phyloP scores from a whole-genome alignment of 2,113 vertebrate species.

The Aegypius monachus region DNA sequence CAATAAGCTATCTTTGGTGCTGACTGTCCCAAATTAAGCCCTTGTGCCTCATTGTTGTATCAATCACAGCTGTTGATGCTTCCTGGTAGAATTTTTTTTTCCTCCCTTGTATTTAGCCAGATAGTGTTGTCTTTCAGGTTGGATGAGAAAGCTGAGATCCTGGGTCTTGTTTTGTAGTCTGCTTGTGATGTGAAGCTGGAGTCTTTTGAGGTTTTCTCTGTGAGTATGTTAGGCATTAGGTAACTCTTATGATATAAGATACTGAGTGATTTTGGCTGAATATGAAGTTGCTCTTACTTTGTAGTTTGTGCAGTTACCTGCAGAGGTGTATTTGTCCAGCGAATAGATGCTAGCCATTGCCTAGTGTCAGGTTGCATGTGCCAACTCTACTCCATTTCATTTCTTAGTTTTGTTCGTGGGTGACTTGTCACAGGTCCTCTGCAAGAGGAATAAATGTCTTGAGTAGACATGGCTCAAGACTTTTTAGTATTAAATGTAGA shows the following conservation, averaged over 20 bases:
- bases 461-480: accelerated
- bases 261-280: neutral
- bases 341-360: neutral
- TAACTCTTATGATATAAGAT: accelerated
- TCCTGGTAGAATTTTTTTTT: neutral
- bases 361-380: accelerated
- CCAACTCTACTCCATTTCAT: accelerated
- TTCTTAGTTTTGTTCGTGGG: neutral
- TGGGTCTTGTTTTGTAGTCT: accelerated
- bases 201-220: neutral
- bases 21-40: neutral
- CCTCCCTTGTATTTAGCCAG: accelerated
- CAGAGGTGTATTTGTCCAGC: neutral
- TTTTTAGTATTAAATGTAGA: accelerated
- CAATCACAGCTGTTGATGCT: neutral
- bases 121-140: accelerated
- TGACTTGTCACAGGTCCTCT: neutral
- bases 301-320: neutral
- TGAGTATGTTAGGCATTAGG: neutral
- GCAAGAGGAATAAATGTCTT: neutral
- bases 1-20: neutral
- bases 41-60: neutral
- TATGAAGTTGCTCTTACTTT: neutral
- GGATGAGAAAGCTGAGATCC: accelerated
- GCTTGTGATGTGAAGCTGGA: neutral